phyloP scores from a whole-genome alignment of 2,797 vertebrate species.

The Propithecus deckenii region DNA sequence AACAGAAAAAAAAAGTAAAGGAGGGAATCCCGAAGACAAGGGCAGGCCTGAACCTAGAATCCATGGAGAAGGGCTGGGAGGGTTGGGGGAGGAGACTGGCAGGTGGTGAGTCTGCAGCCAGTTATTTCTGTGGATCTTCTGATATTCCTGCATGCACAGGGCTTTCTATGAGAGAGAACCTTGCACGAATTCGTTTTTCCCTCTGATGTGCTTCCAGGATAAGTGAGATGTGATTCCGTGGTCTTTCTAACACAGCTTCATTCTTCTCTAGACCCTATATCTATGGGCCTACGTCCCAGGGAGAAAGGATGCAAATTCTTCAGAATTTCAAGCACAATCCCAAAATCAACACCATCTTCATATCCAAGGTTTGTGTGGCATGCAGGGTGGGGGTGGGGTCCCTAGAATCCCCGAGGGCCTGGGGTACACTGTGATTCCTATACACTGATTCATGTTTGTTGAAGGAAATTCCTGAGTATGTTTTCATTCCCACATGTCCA shows the following conservation, averaged over 20 bases:
- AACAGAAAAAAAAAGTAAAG: not conserved
- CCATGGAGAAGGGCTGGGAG: not conserved
- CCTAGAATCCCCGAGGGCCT: not conserved
- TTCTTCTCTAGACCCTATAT: constrained; percentile 92
- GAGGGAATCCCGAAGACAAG: not conserved
- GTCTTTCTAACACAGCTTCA: not conserved
- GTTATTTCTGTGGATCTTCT: not conserved
- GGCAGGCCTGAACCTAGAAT: not conserved
- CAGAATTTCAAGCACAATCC: constrained; percentile 99
- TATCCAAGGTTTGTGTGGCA: constrained; percentile 92
- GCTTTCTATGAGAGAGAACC: not conserved
- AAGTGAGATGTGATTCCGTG: not conserved
- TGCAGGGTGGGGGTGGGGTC: not conserved
- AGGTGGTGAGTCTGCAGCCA: not conserved
- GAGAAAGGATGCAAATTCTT: constrained; percentile 98
- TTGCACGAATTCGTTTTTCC: not conserved
- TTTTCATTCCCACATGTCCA: not conserved
- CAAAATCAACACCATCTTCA: constrained; percentile 99
- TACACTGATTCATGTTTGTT: not conserved
- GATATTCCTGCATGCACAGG: not conserved
- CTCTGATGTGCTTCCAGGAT: not conserved
- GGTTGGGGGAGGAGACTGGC: not conserved
- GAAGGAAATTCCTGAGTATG: accelerated
- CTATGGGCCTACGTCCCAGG: constrained; percentile 98
- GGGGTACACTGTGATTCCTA: no score